Base-by-base conservation (phyloP, 2,797 vertebrate genomes). In the Synaphobranchus kaupii region DNA sequence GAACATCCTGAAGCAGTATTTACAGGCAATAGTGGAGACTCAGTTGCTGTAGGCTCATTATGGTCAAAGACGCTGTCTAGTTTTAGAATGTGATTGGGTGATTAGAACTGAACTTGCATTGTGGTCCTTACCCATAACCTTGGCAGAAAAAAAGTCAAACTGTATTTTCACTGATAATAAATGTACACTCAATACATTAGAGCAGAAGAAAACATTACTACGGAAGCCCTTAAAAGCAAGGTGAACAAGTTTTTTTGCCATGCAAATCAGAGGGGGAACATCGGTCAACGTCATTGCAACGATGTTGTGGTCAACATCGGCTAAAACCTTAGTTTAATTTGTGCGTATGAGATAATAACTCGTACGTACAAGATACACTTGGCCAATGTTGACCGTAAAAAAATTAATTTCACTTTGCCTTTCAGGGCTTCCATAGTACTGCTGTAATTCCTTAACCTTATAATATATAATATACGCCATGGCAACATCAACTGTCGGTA, bases 1-100 rank as follows among this genome's bases (percentile, higher is more conserved):
- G 89, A 86, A 87, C 89, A 91, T 90, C 94, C 94, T 76, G 87
- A 76, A 93, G 95, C 92, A 89, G 86, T 95, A 94, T 95, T 95
- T 94, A 91, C 93, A 54, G 92, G 92, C 92, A 93, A 93, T 90
- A 94, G 90, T 88, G 89, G 28, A 68, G 76, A 13, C 48, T 68
- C 2, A 4, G 52, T 31, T 15, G 28, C 52, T 54, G 28, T 20
- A 34, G 81, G 47, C 52, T 12, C 48, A 13, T 56, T 31, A 34
- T n/a, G 15, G 50, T 47, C 12, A n/a, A 54, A 31, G 25, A 56
- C 22, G 6, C 22, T 82, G 47, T 54, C 81, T 28, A 28, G 48
- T 56, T 81, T 81, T 80, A 80, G 15, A 80, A 44, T 44, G 1
- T 52, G 52, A 54, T 13, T 56, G 47, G 39, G 4, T 52, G n/a